Evolutionary conservation across 2,888 invertebrate species (phyloP).

Genomic region (Agrotis puta): DNA sequence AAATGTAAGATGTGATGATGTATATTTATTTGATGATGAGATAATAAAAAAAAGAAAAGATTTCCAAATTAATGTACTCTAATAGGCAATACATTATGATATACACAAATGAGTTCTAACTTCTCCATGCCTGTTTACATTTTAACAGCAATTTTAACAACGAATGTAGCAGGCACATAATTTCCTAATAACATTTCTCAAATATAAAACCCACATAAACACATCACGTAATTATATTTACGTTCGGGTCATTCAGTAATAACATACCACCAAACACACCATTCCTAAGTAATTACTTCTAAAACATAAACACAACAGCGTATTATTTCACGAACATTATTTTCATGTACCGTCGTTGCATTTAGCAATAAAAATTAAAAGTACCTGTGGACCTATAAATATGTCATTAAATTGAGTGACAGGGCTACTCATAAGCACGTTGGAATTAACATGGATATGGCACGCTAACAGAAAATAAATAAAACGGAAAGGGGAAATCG

Average conservation of each 20-base stretch:
- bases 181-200: constrained; percentile 5
- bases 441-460: constrained; percentile 35
- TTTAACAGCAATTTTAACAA: background rate
- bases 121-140: background rate
- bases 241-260: constrained; percentile 36
- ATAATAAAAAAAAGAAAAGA: no score
- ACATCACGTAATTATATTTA: constrained; percentile 25
- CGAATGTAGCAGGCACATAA: constrained; percentile 4
- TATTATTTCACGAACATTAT: constrained; percentile 44
- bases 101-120: background rate
- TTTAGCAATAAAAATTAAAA: constrained; percentile 54
- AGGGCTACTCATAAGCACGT: constrained; percentile 38
- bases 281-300: constrained; percentile 43
- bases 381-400: constrained; percentile 53
- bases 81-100: no score
- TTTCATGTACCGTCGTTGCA: constrained; percentile 40
- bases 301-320: constrained; percentile 43
- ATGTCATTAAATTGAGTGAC: constrained; percentile 58
- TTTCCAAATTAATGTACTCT: no score
- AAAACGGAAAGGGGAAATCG: constrained; percentile 30
- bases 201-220: constrained; percentile 29
- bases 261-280: constrained; percentile 17
- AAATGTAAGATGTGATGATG: no score
- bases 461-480: constrained; percentile 66
- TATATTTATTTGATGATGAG: no score